These are phyloP conservation scores for Deilephila elpenor DNA, from an alignment of 2,888 invertebrate species.

Conservation along the genomic window DNA sequence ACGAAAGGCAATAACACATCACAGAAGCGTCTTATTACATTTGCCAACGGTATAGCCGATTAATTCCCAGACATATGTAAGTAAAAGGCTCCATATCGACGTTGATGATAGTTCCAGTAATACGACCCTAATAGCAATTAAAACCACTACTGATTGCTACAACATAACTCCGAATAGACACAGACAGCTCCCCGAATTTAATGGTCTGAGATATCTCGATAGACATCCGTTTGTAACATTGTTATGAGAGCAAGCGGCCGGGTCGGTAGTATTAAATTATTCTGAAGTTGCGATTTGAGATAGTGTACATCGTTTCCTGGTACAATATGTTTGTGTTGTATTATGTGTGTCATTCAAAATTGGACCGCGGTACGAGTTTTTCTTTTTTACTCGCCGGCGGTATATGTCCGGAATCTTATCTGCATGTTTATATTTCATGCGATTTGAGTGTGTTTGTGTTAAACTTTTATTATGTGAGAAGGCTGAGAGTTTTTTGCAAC, in stretches of 20 bases:
- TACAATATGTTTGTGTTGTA: slow-evolving; percentile 44
- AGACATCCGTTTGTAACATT: slow-evolving; percentile 50
- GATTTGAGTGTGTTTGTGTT: neutral
- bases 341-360: slow-evolving; percentile 23
- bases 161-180: slow-evolving; percentile 32
- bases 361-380: slow-evolving; percentile 5
- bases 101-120: slow-evolving; percentile 27
- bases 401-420: slow-evolving; percentile 12
- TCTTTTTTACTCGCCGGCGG: slow-evolving; percentile 19
- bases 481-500: too few relatives aligned
- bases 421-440: slow-evolving; percentile 18
- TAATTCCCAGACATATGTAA: slow-evolving; percentile 26
- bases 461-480: too few relatives aligned
- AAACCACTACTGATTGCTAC: slow-evolving; percentile 34
- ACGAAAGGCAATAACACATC: slow-evolving; percentile 22
- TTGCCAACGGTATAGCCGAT: slow-evolving; percentile 1
- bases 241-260: slow-evolving; percentile 46
- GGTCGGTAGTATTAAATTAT: slow-evolving; percentile 51
- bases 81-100: slow-evolving; percentile 15
- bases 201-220: slow-evolving; percentile 51
- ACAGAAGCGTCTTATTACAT: slow-evolving; percentile 16
- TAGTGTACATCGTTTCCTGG: slow-evolving; percentile 44
- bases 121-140: slow-evolving; percentile 35
- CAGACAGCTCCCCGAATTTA: slow-evolving; percentile 34
- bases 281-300: slow-evolving; percentile 50